Base-by-base conservation (phyloP, 2,113 vertebrate species). In the Platichthys stellatus region DNA sequence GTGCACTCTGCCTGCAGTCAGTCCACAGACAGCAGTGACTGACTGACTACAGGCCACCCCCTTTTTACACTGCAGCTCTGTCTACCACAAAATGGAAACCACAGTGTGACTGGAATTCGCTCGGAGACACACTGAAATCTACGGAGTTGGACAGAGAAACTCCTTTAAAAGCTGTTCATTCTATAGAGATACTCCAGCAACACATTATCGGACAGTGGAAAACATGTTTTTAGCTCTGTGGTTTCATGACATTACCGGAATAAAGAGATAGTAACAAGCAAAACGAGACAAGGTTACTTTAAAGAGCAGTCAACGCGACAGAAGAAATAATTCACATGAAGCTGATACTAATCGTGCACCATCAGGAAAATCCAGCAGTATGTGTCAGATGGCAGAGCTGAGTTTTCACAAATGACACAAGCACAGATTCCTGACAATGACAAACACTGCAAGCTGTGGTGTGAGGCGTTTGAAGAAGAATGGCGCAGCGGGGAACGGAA, bases 11-110 rank as follows among this genome's bases (percentile, higher is more conserved):
- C 78, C 81, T 78, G 69, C 60, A 88, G 76, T 76, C 90, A 84
- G 53, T 81, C 83, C 87, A 90, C 91, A 86, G 86, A 90, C 87
- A 66, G 88, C 76, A 74, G 69, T 73, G 68, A 86, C 78, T 83
- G 82, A 77, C 82, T 80, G 84, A 84, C 76, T 84, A 81, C 87
- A 90, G 88, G 90, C 90, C 87, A 89, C 89, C 89, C 80, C 79
- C 51, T 54, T 86, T 93, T 88, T 86, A 89, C 88, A 89, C 85
- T 86, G 88, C 89, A 88, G 86, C 83, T 78, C 91, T 84, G 87
- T 84, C 84, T 88, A 86, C 88, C 89, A 90, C 92, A 92, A 83
- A 91, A 91, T 92, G 81, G 80, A 86, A 91, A 92, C 93, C 90
- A 84, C 85, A 88, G 85, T 82, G 90, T 84, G 88, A 85, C 86